Base-by-base conservation (phyloP, 2,113 vertebrate species). In the Coryphaenoides rupestris region DNA sequence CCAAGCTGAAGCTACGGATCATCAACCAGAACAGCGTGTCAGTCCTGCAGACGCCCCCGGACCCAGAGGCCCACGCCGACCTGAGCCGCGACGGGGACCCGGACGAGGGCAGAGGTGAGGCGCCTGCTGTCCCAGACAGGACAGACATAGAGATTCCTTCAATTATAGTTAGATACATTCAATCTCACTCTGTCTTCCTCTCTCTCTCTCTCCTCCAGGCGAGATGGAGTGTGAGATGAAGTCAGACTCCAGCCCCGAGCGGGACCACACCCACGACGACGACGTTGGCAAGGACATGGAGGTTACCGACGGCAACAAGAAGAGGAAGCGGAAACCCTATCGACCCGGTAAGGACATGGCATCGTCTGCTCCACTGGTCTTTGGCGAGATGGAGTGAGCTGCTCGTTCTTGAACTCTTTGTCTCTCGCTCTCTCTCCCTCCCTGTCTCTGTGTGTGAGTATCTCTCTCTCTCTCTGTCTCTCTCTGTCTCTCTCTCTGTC, bases 21-120 rank as follows among this genome's bases (percentile, higher is more conserved):
- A 98, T 98, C 80, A 99, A 98, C 86, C 97, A 98, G 88, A 98
- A 98, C 88, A 98, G 95, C 15, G 97, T 99, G 77, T 95, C 96
- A 0, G 97, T 98, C 52, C 93, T 99, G 59, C 97, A 98, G 84
- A 95, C 94, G 0, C 93, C 93, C 1, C 86, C 89, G n/a, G 94
- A 98, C 58, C 85, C 89, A 0, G 78, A 85, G 26, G 45, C 60
- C 26, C 92, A 92, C 22, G 89, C 90, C 12, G 93, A 95, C 19
- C 91, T 91, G 66, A 94, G 93, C 56, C 86, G 93, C 63, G 93
- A 94, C 28, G 92, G 91, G 2, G 92, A 96, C 65, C 87, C 90
- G 85, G 94, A 96, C 58, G 92, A 93, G 56, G 84, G 88, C 82
- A 87, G 93, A 93, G 96, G 96, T 98, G 88, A 62, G 76, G 58